Evolutionary conservation across 2,797 vertebrate species (phyloP), one percentile per base, ranked within the genome.

Genomic region (Macropodus opercularis): DNA sequence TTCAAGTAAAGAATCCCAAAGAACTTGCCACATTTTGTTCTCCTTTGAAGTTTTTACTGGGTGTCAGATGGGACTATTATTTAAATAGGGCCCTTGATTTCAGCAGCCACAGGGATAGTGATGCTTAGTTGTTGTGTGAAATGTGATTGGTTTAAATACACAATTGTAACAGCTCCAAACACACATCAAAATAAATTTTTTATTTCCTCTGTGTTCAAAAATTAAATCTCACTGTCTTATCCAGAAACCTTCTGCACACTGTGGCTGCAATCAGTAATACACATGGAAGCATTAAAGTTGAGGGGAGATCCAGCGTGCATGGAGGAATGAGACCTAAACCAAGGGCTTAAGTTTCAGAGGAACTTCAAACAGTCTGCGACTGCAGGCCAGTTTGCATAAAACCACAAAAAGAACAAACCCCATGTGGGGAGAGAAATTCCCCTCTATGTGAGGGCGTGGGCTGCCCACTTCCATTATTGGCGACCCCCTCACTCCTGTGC

Each of bases 31-130:
- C 48, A 57, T 68, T 85, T 77, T 54, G 27, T 52, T 64, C 43
- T 38, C 47, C 69, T 79, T 79, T 86, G 77, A 79, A 69, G 68
- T 80, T 56, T 10, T 54, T 46, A 40, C 51, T 46, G 44, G 63
- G 49, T 59, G 39, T 83, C 67, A 76, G 53, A 81, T 73, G 51
- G 40, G 59, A 81, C 85, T 51, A 59, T 69, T 54, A 69, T 82
- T 77, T 72, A 77, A 84, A 86, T 31, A 71, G 57, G 26, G 75
- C 69, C 52, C 68, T 74, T 75, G 81, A 83, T 85, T 84, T 83
- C 29, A 41, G 61, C 38, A 60, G 55, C 73, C 69, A 26, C 78
- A 53, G 48, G 22, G 38, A 29, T 67, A 27, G 52, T 51, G 41
- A 56, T 53, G 58, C 52, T 55, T 75, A 61, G 72, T 80, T 89